A percentile compares a stretch with the other conserved stretches of the same genome.
Conservation (phyloP, 2,113 vertebrate species). For the Ammodytes dubius region DNA sequence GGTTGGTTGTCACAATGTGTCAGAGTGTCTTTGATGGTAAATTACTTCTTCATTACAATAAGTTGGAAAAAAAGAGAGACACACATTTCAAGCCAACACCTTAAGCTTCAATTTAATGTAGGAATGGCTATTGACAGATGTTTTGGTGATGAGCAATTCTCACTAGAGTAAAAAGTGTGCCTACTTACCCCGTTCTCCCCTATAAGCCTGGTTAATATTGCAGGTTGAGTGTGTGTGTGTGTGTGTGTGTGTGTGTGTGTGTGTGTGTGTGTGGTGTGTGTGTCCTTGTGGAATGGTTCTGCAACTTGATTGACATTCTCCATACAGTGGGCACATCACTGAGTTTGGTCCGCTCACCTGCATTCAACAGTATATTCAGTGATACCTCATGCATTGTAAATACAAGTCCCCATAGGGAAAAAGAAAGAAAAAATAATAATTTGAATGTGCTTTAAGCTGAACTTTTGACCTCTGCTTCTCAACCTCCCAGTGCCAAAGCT, state of each 20-base stretch:
- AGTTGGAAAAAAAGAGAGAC: too few relatives aligned
- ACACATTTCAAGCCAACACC: too few relatives aligned
- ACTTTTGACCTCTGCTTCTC: slow-evolving; percentile 31
- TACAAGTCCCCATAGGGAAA: background rate
- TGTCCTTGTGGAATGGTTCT: slow-evolving; percentile 42
- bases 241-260: background rate
- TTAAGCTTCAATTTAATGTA: too few relatives aligned
- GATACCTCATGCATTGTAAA: slow-evolving; percentile 35
- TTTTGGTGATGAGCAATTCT: too few relatives aligned
- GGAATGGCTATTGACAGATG: too few relatives aligned
- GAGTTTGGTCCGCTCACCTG: slow-evolving; percentile 46
- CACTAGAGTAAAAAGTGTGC: too few relatives aligned
- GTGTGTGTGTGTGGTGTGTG: background rate
- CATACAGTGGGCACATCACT: slow-evolving; percentile 3
- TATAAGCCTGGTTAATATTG: background rate
- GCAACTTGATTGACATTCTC: slow-evolving; percentile 46
- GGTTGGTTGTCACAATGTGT: too few relatives aligned
- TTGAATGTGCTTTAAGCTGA: slow-evolving; percentile 22
- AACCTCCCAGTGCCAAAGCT: slow-evolving; percentile 33
- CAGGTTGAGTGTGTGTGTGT: background rate
- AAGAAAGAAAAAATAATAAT: slow-evolving; percentile 13
- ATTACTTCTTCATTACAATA: too few relatives aligned
- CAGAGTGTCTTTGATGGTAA: too few relatives aligned
- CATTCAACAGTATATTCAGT: slow-evolving; percentile 50
- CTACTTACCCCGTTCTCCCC: too few relatives aligned